Evolutionary conservation across 1,140 invertebrate genomes (phyloP).

Genomic region (Stegodyphus dumicola): DNA sequence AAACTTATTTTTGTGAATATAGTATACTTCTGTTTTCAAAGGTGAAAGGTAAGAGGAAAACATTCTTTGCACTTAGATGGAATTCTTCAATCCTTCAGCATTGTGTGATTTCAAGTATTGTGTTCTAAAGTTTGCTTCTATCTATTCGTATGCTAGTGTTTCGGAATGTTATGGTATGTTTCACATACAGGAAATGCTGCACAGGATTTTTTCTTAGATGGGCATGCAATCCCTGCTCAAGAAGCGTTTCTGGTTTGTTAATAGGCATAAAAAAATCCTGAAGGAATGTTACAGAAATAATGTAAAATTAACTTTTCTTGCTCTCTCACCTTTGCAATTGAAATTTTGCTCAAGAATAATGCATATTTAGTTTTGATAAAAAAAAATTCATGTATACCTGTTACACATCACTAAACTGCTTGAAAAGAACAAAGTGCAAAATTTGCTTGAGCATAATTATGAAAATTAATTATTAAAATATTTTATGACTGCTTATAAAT

Average conservation of each 20-base stretch:
- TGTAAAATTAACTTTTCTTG: background rate
- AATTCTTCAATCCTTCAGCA: background rate
- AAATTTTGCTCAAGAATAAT: slow-evolving; percentile 29
- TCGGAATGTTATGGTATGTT: too few species aligned
- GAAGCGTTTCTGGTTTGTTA: background rate
- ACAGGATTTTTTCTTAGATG: too few species aligned
- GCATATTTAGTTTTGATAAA: slow-evolving; percentile 36
- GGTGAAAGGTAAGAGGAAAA: background rate
- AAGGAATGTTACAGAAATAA: background rate
- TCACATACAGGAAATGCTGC: too few species aligned
- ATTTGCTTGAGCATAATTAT: background rate
- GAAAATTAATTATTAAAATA: background rate
- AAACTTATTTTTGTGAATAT: slow-evolving; percentile 53
- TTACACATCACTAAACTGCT: background rate
- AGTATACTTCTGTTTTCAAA: slow-evolving; percentile 5
- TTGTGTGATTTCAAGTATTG: too few species aligned
- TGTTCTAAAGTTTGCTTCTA: too few species aligned
- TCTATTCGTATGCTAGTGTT: too few species aligned
- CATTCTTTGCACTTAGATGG: background rate
- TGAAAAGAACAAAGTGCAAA: slow-evolving; percentile 3
- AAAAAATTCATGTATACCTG: background rate
- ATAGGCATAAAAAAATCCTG: background rate
- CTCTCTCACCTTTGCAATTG: background rate
- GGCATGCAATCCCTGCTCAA: too few species aligned
- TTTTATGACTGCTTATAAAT: background rate